Conservation (phyloP, 2,113 vertebrate species). For the Atlantisia rogersi region DNA sequence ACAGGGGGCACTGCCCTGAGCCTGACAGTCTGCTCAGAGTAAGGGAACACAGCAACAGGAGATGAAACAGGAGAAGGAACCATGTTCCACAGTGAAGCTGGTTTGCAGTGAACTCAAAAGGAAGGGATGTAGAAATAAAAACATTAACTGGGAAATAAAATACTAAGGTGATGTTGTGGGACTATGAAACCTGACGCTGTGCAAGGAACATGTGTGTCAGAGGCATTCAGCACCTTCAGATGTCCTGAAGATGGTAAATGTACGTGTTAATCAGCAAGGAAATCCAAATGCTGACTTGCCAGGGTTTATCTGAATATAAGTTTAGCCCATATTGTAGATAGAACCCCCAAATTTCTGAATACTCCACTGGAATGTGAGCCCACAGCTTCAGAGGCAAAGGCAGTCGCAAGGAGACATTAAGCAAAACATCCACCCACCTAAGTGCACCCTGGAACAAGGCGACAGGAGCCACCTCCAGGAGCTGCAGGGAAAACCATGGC, state of each 20-base stretch:
- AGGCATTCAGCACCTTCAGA: not conserved
- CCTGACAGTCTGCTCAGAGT: not conserved
- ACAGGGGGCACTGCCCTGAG: not conserved
- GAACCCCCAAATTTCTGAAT: not conserved
- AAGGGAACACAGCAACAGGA: not conserved
- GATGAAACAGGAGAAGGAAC: not conserved
- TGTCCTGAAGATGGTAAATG: not conserved
- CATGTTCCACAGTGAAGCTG: not conserved
- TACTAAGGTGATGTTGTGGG: not conserved
- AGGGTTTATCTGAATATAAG: not conserved
- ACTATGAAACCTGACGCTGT: not conserved
- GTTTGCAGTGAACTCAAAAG: not conserved
- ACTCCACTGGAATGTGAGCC: not conserved
- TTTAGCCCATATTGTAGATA: not conserved
- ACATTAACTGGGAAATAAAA: not conserved
- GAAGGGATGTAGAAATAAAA: not conserved
- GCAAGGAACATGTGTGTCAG: not conserved
- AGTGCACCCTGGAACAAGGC: not conserved
- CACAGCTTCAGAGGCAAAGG: not conserved
- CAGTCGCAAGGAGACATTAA: not conserved
- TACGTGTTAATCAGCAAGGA: not conserved
- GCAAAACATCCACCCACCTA: too few species aligned
- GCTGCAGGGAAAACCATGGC: fast-evolving
- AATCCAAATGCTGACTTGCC: not conserved
- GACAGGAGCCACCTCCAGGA: not conserved